These are phyloP conservation scores for Macrophya annulata DNA, from an alignment of 2,888 invertebrate genomes.

Conservation along the genomic window DNA sequence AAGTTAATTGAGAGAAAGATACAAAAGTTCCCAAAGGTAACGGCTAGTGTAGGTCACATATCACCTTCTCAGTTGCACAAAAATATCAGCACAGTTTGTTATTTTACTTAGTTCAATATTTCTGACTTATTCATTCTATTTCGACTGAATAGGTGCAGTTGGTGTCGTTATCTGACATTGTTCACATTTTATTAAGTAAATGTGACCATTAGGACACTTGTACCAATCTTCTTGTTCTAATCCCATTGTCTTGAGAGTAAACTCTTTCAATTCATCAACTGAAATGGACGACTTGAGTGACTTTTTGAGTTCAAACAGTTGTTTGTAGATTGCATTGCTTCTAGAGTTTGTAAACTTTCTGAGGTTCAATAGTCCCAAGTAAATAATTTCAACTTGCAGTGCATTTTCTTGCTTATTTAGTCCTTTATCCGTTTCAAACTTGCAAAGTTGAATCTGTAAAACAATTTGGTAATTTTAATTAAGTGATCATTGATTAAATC, in stretches of 20 bases:
- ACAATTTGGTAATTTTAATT: neutral
- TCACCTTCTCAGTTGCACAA: neutral
- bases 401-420: neutral
- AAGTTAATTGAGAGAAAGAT: neutral
- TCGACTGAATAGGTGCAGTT: neutral
- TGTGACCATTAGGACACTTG: conserved; percentile 87
- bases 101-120: neutral
- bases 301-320: conserved; percentile 8
- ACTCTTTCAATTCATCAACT: conserved; percentile 79
- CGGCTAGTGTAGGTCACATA: neutral
- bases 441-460: conserved; percentile 44
- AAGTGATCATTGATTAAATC: neutral
- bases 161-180: conserved; percentile 19
- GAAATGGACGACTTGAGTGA: neutral
- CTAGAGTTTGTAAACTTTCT: conserved; percentile 17
- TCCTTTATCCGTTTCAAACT: neutral
- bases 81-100: neutral
- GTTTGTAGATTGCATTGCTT: conserved; percentile 30
- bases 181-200: conserved; percentile 81
- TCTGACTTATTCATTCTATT: neutral
- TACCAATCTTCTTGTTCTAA: conserved; percentile 85
- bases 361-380: conserved; percentile 43
- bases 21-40: neutral
- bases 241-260: conserved; percentile 83
- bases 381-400: conserved; percentile 24